These are phyloP conservation scores for Ctenomys sociabilis DNA, from an alignment of 2,113 vertebrate genomes.

Conservation along the genomic window DNA sequence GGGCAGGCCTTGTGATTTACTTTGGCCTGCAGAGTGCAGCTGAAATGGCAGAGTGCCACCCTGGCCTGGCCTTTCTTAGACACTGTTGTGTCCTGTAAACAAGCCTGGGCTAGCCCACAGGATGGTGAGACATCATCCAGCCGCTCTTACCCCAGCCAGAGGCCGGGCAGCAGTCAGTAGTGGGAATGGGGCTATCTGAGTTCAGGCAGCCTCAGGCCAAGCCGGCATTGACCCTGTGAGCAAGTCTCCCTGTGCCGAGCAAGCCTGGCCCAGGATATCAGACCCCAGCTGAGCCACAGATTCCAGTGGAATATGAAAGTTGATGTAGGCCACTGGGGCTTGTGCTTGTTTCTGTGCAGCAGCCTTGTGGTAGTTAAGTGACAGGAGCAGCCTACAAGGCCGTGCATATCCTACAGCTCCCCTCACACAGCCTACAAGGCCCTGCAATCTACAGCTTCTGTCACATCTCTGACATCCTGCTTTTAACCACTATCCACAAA, in stretches of 20 bases:
- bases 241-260: background rate
- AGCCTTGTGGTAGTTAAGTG: background rate
- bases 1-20: background rate
- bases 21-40: background rate
- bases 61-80: background rate
- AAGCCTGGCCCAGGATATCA: background rate
- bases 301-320: background rate
- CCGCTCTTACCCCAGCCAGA: background rate
- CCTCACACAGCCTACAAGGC: background rate
- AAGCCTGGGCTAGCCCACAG: background rate
- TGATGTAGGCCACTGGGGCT: background rate
- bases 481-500: background rate
- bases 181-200: background rate
- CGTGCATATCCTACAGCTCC: background rate
- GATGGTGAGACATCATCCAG: background rate
- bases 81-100: background rate
- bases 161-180: background rate
- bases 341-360: background rate
- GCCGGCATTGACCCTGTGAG: background rate
- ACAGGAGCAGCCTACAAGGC: background rate
- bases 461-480: background rate
- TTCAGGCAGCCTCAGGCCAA: background rate
- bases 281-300: background rate
- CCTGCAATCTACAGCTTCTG: background rate
- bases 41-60: background rate